A percentile compares a stretch with the other conserved stretches of the same genome.
phyloP scores from a whole-genome alignment of 2,113 vertebrate genomes.

The Seriola aureovittata region DNA sequence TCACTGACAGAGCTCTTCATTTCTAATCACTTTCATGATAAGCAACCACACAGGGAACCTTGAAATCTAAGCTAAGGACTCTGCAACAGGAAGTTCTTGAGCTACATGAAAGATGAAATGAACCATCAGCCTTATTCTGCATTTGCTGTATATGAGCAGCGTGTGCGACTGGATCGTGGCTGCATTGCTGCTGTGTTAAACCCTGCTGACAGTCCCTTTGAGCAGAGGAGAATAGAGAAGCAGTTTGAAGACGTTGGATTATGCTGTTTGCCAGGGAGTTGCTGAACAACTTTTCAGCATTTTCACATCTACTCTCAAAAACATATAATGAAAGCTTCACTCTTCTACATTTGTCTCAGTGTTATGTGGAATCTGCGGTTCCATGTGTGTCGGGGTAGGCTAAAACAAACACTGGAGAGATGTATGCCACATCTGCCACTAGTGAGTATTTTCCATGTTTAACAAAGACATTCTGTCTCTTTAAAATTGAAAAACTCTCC shows the following conservation, averaged over 20 bases:
- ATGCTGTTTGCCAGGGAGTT: conserved; percentile 44
- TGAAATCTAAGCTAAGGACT: conserved; percentile 71
- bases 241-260: conserved; percentile 63
- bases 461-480: neutral
- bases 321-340: conserved; percentile 8
- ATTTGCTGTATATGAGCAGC: conserved; percentile 35
- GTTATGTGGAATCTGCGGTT: conserved; percentile 12
- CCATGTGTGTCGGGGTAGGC: neutral
- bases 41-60: conserved; percentile 64
- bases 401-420: conserved; percentile 4
- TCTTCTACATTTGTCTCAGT: conserved; percentile 3
- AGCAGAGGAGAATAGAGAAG: conserved; percentile 50
- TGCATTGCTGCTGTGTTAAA: conserved; percentile 59
- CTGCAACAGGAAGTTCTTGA: conserved; percentile 50
- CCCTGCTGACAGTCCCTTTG: conserved; percentile 62
- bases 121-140: conserved; percentile 56
- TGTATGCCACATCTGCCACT: conserved; percentile 4
- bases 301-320: conserved; percentile 44
- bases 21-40: conserved; percentile 73
- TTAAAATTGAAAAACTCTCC: neutral
- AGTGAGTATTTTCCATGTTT: neutral
- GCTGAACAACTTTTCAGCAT: conserved; percentile 37
- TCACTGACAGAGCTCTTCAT: conserved; percentile 72
- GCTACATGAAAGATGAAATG: conserved; percentile 60
- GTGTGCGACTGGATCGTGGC: conserved; percentile 42